A percentile compares a stretch with the other conserved stretches of the same genome.
Evolutionary conservation across 2,888 invertebrate species (phyloP).

Genomic region (Ligdia adustata): DNA sequence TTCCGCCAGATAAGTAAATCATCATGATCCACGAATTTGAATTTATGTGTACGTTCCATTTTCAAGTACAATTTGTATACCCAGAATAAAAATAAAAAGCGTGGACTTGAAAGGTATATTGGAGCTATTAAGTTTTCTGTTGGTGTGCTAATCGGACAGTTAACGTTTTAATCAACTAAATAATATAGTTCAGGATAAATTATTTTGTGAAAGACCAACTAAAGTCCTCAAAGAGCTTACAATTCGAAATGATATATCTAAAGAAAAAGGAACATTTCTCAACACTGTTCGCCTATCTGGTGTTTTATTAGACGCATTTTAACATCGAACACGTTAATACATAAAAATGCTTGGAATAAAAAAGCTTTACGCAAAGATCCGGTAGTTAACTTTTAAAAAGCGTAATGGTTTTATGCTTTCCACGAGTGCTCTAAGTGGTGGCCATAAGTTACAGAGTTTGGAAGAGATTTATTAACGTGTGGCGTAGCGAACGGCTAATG

Average conservation of each 20-base stretch:
- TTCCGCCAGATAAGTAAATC: conserved; percentile 42
- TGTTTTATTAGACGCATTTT: conserved; percentile 49
- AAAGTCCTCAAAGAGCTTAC: conserved; percentile 62
- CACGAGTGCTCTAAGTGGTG: conserved; percentile 38
- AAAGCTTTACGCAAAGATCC: conserved; percentile 51
- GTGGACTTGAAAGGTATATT: too few species aligned
- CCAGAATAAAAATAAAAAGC: too few species aligned
- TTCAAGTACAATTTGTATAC: too few species aligned
- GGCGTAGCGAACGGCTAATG: conserved; percentile 28
- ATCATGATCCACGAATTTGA: conserved; percentile 17
- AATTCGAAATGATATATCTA: conserved; percentile 54
- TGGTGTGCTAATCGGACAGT: conserved; percentile 18
- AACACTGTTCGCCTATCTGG: conserved; percentile 36
- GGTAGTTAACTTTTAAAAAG: conserved; percentile 48
- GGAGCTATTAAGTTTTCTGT: too few species aligned
- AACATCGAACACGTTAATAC: conserved; percentile 47
- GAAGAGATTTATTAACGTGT: conserved; percentile 29
- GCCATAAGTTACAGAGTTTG: conserved; percentile 32
- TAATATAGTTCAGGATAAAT: conserved; percentile 47
- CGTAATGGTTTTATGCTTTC: conserved; percentile 45
- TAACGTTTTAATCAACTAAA: conserved; percentile 63
- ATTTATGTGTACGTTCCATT: conserved; percentile 8
- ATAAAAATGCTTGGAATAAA: conserved; percentile 41
- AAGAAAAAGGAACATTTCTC: conserved; percentile 38
- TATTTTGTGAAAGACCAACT: conserved; percentile 47